Percentiles rank a stretch among this genome's conserved stretches.
Evolutionary conservation across 2,797 vertebrate species (phyloP).

Genomic region (Oceanodroma leucorhoa): DNA sequence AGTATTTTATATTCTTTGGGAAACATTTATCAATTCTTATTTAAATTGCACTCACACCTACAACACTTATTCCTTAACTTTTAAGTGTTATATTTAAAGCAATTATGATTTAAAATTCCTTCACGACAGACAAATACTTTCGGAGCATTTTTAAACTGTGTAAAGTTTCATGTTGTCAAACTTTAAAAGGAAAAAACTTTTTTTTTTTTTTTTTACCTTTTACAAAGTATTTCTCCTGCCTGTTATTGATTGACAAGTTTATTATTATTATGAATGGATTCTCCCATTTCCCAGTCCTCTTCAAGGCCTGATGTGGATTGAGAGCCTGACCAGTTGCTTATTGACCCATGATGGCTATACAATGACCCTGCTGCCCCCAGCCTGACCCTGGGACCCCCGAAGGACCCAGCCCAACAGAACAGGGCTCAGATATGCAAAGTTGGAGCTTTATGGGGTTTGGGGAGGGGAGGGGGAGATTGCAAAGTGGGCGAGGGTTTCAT

Average conservation of each 20-base stretch:
- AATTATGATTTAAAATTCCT: not conserved
- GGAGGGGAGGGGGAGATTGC: not conserved
- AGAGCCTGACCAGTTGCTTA: conserved; percentile 60
- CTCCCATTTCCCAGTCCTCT: conserved; percentile 59
- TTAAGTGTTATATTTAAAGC: not conserved
- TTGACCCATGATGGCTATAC: conserved; percentile 64
- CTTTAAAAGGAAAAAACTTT: not conserved
- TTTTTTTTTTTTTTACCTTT: not conserved
- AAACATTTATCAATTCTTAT: not conserved
- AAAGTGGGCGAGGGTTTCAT: not conserved
- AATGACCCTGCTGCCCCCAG: conserved; percentile 61
- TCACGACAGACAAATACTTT: not conserved
- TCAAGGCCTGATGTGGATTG: conserved; percentile 58
- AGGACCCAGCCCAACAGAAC: conserved; percentile 35
- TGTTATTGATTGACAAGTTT: conserved; percentile 59
- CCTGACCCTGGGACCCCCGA: conserved; percentile 58
- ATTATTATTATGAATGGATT: conserved; percentile 66
- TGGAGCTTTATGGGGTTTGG: not conserved
- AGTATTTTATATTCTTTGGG: not conserved
- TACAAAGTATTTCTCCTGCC: conserved; percentile 37
- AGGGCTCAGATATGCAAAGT: conserved; percentile 31
- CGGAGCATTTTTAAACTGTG: not conserved
- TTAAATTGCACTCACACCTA: not conserved
- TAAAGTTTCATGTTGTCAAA: not conserved
- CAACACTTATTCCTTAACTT: not conserved